Percentiles rank a stretch among this genome's conserved stretches.
These are phyloP conservation scores for Pachydiplax longipennis DNA, from an alignment of 2,888 invertebrate genomes.

Conservation along the genomic window DNA sequence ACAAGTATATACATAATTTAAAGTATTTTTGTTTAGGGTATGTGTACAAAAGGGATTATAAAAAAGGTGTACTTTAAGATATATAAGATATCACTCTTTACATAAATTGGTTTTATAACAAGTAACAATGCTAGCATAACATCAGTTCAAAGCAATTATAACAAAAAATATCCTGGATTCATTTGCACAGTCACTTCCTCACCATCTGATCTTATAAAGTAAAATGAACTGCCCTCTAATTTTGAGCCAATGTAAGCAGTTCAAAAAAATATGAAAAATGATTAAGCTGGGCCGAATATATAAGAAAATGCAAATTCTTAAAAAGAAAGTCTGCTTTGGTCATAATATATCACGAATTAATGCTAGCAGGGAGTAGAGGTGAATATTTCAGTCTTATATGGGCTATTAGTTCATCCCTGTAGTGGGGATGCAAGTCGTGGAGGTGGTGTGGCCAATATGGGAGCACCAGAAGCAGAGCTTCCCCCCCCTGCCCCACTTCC, in stretches of 20 bases:
- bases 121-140: background rate
- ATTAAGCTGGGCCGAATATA: background rate
- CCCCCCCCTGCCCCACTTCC: background rate
- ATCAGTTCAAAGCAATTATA: no score
- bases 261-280: background rate
- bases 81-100: background rate
- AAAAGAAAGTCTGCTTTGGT: conserved; percentile 2
- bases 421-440: conserved; percentile 66
- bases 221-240: background rate
- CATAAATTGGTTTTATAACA: background rate
- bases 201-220: no score
- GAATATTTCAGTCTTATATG: background rate
- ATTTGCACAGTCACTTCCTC: no score
- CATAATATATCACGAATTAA: conserved; percentile 27
- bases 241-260: background rate
- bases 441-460: conserved; percentile 48
- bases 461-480: background rate
- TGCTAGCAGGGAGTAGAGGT: background rate
- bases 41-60: background rate
- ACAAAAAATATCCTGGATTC: no score
- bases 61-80: background rate
- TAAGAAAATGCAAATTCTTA: background rate
- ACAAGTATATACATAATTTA: background rate
- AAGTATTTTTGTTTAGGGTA: background rate
- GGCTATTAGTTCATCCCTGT: conserved; percentile 58